Evolutionary conservation across 2,113 vertebrate species (phyloP).

Genomic region (Caloenas nicobarica): DNA sequence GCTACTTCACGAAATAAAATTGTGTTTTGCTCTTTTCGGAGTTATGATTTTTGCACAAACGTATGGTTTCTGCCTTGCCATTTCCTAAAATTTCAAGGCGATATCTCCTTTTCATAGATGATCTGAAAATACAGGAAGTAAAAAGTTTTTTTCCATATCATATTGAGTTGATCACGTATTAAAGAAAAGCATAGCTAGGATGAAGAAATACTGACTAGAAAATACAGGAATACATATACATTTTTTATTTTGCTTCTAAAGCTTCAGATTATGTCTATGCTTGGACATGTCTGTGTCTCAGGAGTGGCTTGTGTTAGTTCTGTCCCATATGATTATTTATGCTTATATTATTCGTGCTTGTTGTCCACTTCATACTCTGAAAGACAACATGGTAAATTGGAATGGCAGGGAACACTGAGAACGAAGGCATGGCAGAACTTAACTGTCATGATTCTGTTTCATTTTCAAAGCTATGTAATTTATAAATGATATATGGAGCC

Average conservation of each 20-base stretch:
- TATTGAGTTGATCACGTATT: background rate
- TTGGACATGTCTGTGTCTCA: background rate
- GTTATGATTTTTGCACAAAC: background rate
- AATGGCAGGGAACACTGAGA: background rate
- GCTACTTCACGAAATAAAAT: background rate
- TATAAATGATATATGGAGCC: background rate
- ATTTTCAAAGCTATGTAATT: background rate
- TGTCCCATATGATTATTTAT: background rate
- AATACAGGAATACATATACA: background rate
- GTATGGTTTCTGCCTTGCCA: background rate
- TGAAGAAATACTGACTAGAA: background rate
- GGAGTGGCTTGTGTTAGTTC: background rate
- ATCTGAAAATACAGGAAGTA: background rate
- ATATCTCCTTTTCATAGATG: background rate
- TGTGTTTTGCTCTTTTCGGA: background rate
- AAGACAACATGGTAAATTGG: background rate
- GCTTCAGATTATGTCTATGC: background rate
- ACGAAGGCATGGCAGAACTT: background rate
- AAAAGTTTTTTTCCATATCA: background rate
- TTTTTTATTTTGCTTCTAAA: background rate
- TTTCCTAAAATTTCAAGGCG: background rate
- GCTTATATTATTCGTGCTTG: background rate
- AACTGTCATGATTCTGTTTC: background rate
- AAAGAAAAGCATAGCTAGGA: background rate
- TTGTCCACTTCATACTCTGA: background rate